A percentile compares a stretch with the other conserved stretches of the same genome.
phyloP scores from a whole-genome alignment of 2,888 invertebrate species.

The Melanargia galathea region DNA sequence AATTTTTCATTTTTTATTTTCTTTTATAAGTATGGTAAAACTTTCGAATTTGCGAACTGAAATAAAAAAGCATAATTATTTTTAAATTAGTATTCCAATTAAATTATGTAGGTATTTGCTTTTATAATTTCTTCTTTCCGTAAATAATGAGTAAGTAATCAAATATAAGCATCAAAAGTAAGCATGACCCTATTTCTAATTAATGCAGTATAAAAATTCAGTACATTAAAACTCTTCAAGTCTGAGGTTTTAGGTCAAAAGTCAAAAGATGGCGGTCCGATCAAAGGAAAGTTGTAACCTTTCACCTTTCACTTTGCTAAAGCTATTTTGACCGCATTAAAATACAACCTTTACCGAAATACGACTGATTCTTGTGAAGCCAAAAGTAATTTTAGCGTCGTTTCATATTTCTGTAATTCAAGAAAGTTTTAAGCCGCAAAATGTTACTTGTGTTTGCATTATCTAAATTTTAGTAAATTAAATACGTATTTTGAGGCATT shows the following conservation, averaged over 20 bases:
- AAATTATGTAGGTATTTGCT: background rate
- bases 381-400: background rate
- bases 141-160: background rate
- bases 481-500: no score
- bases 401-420: background rate
- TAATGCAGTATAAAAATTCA: background rate
- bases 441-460: background rate
- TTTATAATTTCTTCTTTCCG: background rate
- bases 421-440: background rate
- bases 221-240: background rate
- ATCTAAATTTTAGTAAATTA: background rate
- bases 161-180: background rate
- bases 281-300: conserved; percentile 12
- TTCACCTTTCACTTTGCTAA: conserved; percentile 2
- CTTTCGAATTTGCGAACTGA: no score
- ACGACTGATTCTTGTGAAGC: background rate
- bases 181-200: background rate
- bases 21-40: background rate
- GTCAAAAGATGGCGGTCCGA: background rate
- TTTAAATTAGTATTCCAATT: no score
- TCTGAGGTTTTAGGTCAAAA: conserved; percentile 52
- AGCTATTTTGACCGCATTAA: background rate
- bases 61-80: no score
- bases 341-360: conserved; percentile 4
- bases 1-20: background rate